These are phyloP conservation scores for Metridium senile DNA, from an alignment of 92 coral and sea anemone genomes.

Conservation along the genomic window DNA sequence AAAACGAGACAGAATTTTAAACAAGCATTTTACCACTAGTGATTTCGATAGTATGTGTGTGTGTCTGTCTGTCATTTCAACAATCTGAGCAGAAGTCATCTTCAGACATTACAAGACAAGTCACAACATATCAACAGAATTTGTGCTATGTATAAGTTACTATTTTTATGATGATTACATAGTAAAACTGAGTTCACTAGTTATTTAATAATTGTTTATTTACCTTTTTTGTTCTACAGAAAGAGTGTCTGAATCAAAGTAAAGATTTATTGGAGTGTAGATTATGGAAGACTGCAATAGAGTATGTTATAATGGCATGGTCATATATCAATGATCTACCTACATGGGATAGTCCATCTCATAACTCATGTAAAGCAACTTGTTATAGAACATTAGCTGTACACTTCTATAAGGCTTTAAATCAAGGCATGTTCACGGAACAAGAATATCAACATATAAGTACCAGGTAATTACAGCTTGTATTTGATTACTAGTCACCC, in stretches of 20 bases:
- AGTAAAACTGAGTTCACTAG: too few relatives aligned
- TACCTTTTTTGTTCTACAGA: slow-evolving; percentile 43
- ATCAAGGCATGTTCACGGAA: slow-evolving; percentile 1
- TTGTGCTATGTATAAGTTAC: too few relatives aligned
- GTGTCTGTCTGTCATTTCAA: too few relatives aligned
- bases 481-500: not conserved
- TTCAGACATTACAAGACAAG: too few relatives aligned
- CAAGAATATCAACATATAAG: slow-evolving; percentile 18
- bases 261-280: slow-evolving; percentile 41
- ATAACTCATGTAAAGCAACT: slow-evolving; percentile 70
- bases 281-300: slow-evolving; percentile 59
- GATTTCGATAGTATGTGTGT: too few relatives aligned
- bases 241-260: slow-evolving; percentile 75
- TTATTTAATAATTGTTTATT: too few relatives aligned
- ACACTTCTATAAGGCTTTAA: slow-evolving; percentile 68
- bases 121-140: too few relatives aligned
- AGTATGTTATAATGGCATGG: slow-evolving; percentile 81
- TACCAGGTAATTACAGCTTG: slow-evolving; percentile 13
- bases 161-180: too few relatives aligned
- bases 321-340: slow-evolving; percentile 69
- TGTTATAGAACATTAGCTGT: slow-evolving; percentile 74
- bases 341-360: slow-evolving; percentile 80
- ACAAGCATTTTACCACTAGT: too few relatives aligned
- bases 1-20: too few relatives aligned
- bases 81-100: too few relatives aligned